Evolutionary conservation across 2,797 vertebrate species (phyloP), one percentile per base, ranked within the genome.

Genomic region (Choloepus didactylus): DNA sequence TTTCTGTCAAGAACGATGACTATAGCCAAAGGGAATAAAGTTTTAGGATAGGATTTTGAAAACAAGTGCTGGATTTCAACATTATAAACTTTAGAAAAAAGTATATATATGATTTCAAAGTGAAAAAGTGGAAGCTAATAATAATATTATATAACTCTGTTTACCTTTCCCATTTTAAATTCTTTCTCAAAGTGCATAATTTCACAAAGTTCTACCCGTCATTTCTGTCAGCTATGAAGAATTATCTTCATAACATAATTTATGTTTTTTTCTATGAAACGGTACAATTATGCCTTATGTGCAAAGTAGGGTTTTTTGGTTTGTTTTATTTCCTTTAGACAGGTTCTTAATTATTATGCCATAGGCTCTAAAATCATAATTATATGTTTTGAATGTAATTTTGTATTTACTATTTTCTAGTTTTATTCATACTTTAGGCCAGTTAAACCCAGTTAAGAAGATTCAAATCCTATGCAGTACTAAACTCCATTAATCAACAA

Each of bases 161-260:
- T 85, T 85, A 21, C 87, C 46, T 92, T 96, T 25, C 87, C 23
- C 56, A 18, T 75, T 72, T 72, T 80, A 70, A 76, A 64, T 92
- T 44, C 77, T 73, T 80, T 83, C 49, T 92, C n/a, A 89, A 94
- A 51, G 1, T 72, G 46, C 38, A 76, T 70, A 70, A 49, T 62
- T 91, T 83, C 38, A 12, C n/a, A 77, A 49, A 29, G 25, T 3
- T 23, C 7, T 87, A 35, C 73, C 15, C 35, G 79, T 79, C 75
- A 60, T 69, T 85, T 94, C 35, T 88, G 66, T 81, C 62, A 82
- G 67, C 54, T 72, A 49, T 73, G 25, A 92, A 76, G 14, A 87
- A 90, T 51, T 67, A 66, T 7, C 27, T 83, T 93, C 49, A 76
- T 10, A 35, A 69, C 9, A 69, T 49, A 66, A 62, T 67, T 11